phyloP scores from a whole-genome alignment of 1,140 invertebrate genomes.

The Leucophenga varia region DNA sequence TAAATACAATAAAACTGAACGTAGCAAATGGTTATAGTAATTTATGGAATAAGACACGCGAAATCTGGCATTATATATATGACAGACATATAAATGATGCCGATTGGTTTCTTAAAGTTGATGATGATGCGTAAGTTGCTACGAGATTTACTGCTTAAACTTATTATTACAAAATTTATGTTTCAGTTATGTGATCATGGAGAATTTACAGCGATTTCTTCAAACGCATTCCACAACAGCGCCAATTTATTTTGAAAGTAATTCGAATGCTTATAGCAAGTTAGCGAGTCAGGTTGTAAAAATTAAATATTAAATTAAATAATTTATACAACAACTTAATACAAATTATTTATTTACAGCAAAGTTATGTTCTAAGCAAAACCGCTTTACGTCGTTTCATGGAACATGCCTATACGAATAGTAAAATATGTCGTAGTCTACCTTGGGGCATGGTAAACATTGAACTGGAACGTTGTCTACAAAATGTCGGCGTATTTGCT shows the following conservation, averaged over 20 bases:
- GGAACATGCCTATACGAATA: slow-evolving; percentile 67
- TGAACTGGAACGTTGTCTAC: slow-evolving; percentile 89
- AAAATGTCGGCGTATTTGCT: slow-evolving; percentile 80
- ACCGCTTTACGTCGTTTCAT: slow-evolving; percentile 74
- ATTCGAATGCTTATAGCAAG: slow-evolving; percentile 72
- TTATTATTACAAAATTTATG: too few species aligned
- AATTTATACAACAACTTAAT: background rate
- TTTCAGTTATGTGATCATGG: slow-evolving; percentile 83
- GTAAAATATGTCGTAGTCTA: slow-evolving; percentile 66
- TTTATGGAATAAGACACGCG: slow-evolving; percentile 90
- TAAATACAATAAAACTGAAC: slow-evolving; percentile 68
- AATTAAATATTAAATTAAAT: background rate
- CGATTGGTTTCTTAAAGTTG: slow-evolving; percentile 91
- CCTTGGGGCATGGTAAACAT: slow-evolving; percentile 84
- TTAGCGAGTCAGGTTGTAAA: slow-evolving; percentile 6
- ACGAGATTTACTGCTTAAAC: too few species aligned
- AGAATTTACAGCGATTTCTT: slow-evolving; percentile 89
- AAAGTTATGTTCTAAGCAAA: slow-evolving; percentile 87
- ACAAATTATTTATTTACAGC: slow-evolving; percentile 56
- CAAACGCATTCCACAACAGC: slow-evolving; percentile 66
- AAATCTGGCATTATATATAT: slow-evolving; percentile 83
- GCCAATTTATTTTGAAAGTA: slow-evolving; percentile 84
- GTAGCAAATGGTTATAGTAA: slow-evolving; percentile 82
- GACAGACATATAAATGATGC: slow-evolving; percentile 74
- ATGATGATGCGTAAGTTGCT: slow-evolving; percentile 80